Evolutionary conservation across 1,140 invertebrate species (phyloP), one percentile per base, ranked within the genome.

Genomic region (Oedothorax gibbosus): DNA sequence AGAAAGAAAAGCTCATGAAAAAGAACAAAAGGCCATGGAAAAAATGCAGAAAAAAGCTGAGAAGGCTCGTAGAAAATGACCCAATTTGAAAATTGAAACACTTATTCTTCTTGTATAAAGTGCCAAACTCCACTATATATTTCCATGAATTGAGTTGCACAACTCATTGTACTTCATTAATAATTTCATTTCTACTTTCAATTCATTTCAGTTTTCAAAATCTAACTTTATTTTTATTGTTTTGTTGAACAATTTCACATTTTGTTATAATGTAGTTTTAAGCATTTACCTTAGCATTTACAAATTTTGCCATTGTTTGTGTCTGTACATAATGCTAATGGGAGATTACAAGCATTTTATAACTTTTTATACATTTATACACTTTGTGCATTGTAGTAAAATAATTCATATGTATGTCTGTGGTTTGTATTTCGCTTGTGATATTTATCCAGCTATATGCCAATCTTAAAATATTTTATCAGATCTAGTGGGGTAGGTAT

Each of bases 31-130:
- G 87, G 94, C 95, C 88, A 93, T 94, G 79, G 95, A 95, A 87
- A 93, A 94, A 88, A 91, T 94, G 88, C 92, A 93, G 88, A 91
- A 92, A 87, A 97, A 97, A 91, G 95, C 95, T 15, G 94, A 96
- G 88, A 96, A 95, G 89, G 93, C 94, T 85, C 93, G 93, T 1
- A 93, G 94, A 87, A 95, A 95, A 62, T 85, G 54, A 85, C 14
- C 18, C 2, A 62, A 21, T 51, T 53, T 7, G 35, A 60, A 11
- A 10, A 51, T 50, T 18, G 12, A 15, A 20, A 65, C 15, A 21
- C 11, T 68, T n/a, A n/a, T n/a, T 56, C 53, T 84, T 73, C 80
- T 57, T 84, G 20, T 35, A 71, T 35, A 75, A 84, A 84, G 81
- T 84, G 81, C 81, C 81, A 84, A 84, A 84, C 10, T 20, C 77